A percentile compares a stretch with the other conserved stretches of the same genome.
These are phyloP conservation scores for Cataglyphis cursor DNA, from an alignment of 2,888 invertebrate genomes.

Conservation along the genomic window DNA sequence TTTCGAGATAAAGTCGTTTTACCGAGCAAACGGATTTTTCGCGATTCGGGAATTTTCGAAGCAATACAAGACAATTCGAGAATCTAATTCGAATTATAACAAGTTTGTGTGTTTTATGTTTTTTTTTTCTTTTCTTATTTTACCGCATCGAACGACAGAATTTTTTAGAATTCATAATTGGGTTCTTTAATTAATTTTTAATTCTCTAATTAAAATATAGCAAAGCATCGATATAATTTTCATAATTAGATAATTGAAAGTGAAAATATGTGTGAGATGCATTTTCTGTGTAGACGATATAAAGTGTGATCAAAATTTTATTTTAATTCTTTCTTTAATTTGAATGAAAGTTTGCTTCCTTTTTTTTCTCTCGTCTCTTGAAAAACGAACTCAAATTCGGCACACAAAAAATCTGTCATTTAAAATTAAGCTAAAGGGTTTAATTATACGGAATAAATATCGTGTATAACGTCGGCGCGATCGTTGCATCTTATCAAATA, in stretches of 20 bases:
- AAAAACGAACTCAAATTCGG: neutral
- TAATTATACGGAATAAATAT: neutral
- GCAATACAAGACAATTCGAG: neutral
- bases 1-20: conserved; percentile 1
- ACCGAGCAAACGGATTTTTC: neutral
- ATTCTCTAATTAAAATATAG: neutral
- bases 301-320: neutral
- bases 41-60: neutral
- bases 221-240: neutral
- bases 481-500: conserved; percentile 38
- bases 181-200: too few relatives aligned
- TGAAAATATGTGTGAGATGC: neutral
- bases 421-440: neutral
- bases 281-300: neutral
- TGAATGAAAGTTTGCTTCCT: neutral
- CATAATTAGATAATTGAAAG: neutral
- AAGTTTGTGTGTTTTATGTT: neutral
- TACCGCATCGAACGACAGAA: neutral
- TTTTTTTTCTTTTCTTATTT: neutral
- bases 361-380: neutral
- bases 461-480: neutral
- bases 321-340: too few relatives aligned
- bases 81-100: neutral
- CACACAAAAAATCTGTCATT: neutral
- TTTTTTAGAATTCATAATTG: neutral